Evolutionary conservation across 2,888 invertebrate genomes (phyloP).

Genomic region (Lepidochrysops patricia): DNA sequence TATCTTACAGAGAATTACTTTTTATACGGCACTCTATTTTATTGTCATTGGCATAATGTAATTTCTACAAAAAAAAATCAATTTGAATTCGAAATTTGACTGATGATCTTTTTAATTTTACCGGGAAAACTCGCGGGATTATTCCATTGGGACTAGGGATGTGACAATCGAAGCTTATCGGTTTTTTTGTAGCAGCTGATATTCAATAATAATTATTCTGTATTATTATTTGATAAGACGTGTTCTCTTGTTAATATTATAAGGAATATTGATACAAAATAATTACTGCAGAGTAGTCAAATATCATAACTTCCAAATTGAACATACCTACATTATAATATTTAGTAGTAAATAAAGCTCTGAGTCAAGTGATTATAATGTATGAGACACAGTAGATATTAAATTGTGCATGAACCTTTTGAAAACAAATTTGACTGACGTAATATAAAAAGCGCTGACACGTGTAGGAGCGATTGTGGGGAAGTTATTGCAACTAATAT

Average conservation of each 20-base stretch:
- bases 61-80: not conserved
- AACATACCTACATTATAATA: too few species aligned
- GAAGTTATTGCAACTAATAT: not conserved
- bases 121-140: not conserved
- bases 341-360: too few species aligned
- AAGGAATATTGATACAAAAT: too few species aligned
- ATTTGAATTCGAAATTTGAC: not conserved
- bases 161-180: not conserved
- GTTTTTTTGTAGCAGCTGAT: not conserved
- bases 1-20: not conserved
- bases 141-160: not conserved
- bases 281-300: too few species aligned
- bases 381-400: too few species aligned
- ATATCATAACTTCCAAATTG: too few species aligned
- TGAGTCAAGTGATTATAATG: too few species aligned
- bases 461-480: not conserved
- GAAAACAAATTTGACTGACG: not conserved
- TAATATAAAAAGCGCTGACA: not conserved
- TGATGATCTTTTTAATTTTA: not conserved
- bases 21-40: not conserved
- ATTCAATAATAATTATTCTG: not conserved
- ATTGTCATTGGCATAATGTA: not conserved
- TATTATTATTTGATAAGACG: not conserved
- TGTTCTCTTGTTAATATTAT: too few species aligned
- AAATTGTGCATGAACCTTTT: too few species aligned